Evolutionary conservation across 2,888 invertebrate genomes (phyloP).

Genomic region (Andrena marginata): DNA sequence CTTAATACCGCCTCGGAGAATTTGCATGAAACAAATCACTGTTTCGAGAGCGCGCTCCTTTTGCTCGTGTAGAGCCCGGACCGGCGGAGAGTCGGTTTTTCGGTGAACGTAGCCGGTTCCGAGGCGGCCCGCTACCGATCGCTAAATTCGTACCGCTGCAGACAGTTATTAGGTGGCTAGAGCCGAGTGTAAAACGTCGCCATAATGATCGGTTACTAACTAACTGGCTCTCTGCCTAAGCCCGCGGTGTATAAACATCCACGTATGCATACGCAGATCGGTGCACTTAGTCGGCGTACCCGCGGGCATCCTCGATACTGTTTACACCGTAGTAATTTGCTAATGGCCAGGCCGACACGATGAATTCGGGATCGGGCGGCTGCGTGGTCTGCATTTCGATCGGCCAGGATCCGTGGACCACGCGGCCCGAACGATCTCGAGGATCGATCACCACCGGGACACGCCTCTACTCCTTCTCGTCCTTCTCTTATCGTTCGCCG

Average conservation of each 20-base stretch:
- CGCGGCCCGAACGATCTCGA: constrained; percentile 61
- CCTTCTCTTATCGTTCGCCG: constrained; percentile 24
- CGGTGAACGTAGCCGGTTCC: constrained; percentile 27
- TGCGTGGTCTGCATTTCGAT: constrained; percentile 76
- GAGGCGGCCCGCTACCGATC: constrained; percentile 62
- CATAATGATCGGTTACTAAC: constrained; percentile 79
- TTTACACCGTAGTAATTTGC: constrained; percentile 84
- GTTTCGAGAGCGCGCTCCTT: constrained; percentile 17
- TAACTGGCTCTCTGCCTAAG: constrained; percentile 69
- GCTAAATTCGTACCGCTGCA: constrained; percentile 77
- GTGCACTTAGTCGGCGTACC: constrained; percentile 54
- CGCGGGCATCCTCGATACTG: constrained; percentile 77
- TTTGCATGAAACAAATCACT: constrained; percentile 23
- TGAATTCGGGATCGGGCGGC: constrained; percentile 71
- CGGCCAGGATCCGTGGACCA: constrained; percentile 39
- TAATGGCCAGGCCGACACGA: constrained; percentile 78
- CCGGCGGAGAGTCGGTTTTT: constrained; percentile 14
- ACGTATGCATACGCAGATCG: constrained; percentile 51
- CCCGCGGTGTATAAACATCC: constrained; percentile 43
- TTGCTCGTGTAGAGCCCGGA: neutral
- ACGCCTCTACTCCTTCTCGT: constrained; percentile 49
- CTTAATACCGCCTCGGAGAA: constrained; percentile 14
- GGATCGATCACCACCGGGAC: constrained; percentile 59
- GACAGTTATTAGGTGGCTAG: constrained; percentile 80
- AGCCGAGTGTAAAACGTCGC: constrained; percentile 79